Percentiles rank a stretch among this genome's conserved stretches.
These are phyloP conservation scores for Melanotus villosus DNA, from an alignment of 2,888 invertebrate species.

Conservation along the genomic window DNA sequence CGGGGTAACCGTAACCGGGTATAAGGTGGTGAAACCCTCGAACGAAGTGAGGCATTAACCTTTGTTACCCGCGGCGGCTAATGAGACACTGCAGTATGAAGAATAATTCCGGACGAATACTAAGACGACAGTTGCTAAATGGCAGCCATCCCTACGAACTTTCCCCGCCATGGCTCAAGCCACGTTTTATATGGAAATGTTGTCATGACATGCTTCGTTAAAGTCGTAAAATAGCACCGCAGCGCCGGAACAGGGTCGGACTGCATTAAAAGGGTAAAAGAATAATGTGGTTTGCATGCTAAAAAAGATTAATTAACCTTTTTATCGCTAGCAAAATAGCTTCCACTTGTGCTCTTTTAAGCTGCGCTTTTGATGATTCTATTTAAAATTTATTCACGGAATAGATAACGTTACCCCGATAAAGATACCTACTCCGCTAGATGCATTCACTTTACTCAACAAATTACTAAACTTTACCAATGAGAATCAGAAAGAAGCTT, in stretches of 20 bases:
- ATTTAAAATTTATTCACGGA: conserved; percentile 41
- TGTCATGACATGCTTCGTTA: conserved; percentile 67
- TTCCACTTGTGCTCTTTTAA: conserved; percentile 56
- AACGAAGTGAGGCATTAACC: conserved; percentile 48
- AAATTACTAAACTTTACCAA: conserved; percentile 16
- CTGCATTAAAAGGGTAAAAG: conserved; percentile 65
- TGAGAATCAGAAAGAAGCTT: neutral
- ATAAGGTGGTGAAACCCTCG: conserved; percentile 43
- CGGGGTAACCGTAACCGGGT: conserved; percentile 40
- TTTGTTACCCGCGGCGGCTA: conserved; percentile 43
- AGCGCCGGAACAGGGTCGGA: conserved; percentile 63
- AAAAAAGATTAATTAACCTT: conserved; percentile 66
- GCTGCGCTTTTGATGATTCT: conserved; percentile 38
- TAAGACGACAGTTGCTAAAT: conserved; percentile 62
- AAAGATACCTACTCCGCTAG: neutral
- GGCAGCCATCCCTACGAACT: conserved; percentile 62
- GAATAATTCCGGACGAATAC: conserved; percentile 57
- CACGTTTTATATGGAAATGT: conserved; percentile 61
- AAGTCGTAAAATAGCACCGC: conserved; percentile 66
- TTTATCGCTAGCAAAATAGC: conserved; percentile 62
- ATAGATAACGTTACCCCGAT: conserved; percentile 16
- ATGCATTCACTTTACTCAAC: conserved; percentile 1
- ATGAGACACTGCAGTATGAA: conserved; percentile 55
- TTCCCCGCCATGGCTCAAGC: conserved; percentile 56
- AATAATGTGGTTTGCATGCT: conserved; percentile 66